Conservation (phyloP, 2,113 vertebrate genomes). For the Artemisiospiza belli region DNA sequence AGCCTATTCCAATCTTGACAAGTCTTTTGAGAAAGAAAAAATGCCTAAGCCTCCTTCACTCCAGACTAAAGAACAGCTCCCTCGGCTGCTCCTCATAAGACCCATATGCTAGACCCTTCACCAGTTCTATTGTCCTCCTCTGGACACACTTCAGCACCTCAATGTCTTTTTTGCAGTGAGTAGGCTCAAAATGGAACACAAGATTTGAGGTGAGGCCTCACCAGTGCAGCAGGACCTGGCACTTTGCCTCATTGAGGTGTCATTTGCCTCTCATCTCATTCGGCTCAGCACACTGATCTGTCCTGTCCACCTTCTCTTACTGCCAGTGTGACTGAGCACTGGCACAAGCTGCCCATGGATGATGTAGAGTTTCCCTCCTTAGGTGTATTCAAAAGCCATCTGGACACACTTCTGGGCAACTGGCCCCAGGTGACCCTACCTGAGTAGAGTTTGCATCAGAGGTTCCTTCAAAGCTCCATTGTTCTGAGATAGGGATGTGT, state of each 20-base stretch:
- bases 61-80: neutral
- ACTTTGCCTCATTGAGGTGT: neutral
- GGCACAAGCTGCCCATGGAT: neutral
- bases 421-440: too few relatives aligned
- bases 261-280: too few relatives aligned
- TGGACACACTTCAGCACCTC: fast-evolving
- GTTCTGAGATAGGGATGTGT: neutral
- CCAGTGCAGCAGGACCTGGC: neutral
- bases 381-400: neutral
- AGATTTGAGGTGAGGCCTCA: neutral
- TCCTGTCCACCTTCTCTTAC: neutral
- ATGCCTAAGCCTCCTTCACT: neutral
- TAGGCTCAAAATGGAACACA: neutral
- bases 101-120: too few relatives aligned
- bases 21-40: neutral
- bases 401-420: neutral
- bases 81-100: neutral
- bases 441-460: neutral
- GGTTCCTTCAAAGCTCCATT: neutral
- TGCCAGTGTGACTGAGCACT: neutral
- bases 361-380: neutral
- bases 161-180: neutral
- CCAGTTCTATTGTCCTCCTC: neutral
- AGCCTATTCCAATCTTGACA: neutral
- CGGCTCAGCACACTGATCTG: fast-evolving